phyloP scores from a whole-genome alignment of 2,888 invertebrate genomes.

The Beris morrisii region DNA sequence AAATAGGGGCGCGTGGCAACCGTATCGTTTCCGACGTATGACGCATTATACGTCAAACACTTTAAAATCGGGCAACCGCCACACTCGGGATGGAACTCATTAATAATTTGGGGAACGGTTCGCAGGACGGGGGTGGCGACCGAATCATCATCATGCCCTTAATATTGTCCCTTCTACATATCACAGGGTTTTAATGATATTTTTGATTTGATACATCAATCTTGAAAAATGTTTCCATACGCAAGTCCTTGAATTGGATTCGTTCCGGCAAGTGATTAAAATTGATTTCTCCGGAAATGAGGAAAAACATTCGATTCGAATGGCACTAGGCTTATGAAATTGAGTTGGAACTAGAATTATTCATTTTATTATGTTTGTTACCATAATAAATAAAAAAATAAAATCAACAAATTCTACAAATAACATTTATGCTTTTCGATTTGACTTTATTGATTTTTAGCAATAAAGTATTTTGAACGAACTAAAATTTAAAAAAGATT shows the following conservation, averaged over 20 bases:
- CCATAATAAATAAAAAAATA: no score
- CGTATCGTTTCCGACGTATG: conserved; percentile 39
- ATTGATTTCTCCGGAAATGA: conserved; percentile 38
- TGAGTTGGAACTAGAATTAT: no score
- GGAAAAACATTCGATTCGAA: conserved; percentile 32
- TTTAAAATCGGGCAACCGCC: conserved; percentile 35
- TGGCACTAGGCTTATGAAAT: no score
- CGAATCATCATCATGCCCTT: conserved; percentile 21
- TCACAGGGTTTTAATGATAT: conserved; percentile 31
- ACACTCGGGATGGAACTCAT: conserved; percentile 36
- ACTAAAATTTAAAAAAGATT: no score
- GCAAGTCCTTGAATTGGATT: conserved; percentile 24
- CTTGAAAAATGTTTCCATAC: conserved; percentile 22
- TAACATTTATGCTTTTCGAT: no score
- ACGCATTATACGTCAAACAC: conserved; percentile 38
- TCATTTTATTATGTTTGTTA: no score
- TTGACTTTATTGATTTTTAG: no score
- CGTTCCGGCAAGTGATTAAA: conserved; percentile 35
- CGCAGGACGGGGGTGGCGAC: not conserved
- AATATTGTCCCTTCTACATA: conserved; percentile 26
- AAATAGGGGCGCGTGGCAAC: conserved; percentile 37
- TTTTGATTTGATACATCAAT: conserved; percentile 39
- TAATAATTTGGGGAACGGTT: conserved; percentile 33
- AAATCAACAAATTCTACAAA: no score
- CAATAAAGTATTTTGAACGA: no score